A percentile compares a stretch with the other conserved stretches of the same genome.
phyloP scores from a whole-genome alignment of 2,888 invertebrate species.

The Incurvaria masculella region DNA sequence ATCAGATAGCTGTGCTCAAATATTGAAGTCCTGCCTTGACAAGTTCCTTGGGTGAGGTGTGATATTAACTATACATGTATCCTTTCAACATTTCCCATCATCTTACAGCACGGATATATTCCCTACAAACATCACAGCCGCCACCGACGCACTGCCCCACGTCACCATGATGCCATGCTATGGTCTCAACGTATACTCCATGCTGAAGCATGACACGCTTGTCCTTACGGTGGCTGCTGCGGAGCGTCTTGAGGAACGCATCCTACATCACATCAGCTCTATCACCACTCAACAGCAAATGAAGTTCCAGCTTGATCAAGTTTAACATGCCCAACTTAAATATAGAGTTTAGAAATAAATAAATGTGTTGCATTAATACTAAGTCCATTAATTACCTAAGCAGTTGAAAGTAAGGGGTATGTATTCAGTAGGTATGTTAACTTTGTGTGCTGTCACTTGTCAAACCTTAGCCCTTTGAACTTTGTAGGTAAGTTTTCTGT shows the following conservation, averaged over 20 bases:
- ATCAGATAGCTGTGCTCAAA: too few relatives aligned
- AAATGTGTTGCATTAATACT: conserved; percentile 1
- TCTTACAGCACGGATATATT: conserved; percentile 77
- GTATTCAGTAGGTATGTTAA: too few relatives aligned
- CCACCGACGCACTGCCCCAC: conserved; percentile 73
- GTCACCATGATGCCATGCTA: conserved; percentile 95
- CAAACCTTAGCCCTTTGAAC: too few relatives aligned
- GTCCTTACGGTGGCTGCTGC: conserved; percentile 83
- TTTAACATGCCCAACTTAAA: conserved; percentile 24
- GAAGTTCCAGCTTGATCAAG: conserved; percentile 63
- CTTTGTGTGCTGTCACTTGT: too few relatives aligned
- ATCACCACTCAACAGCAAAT: conserved; percentile 41
- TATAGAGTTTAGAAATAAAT: conserved; percentile 8
- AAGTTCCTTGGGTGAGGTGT: too few relatives aligned
- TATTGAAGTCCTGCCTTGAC: too few relatives aligned
- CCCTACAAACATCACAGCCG: conserved; percentile 83
- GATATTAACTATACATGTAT: too few relatives aligned
- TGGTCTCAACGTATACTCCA: conserved; percentile 93
- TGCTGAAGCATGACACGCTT: conserved; percentile 94
- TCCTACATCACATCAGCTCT: conserved; percentile 67
- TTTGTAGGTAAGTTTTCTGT: too few relatives aligned
- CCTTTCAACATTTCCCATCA: too few relatives aligned
- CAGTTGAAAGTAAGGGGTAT: too few relatives aligned
- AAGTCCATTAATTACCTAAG: too few relatives aligned
- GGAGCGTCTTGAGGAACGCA: conserved; percentile 76